phyloP scores from a whole-genome alignment of 1,140 invertebrate genomes.

The Drosophila tristis region DNA sequence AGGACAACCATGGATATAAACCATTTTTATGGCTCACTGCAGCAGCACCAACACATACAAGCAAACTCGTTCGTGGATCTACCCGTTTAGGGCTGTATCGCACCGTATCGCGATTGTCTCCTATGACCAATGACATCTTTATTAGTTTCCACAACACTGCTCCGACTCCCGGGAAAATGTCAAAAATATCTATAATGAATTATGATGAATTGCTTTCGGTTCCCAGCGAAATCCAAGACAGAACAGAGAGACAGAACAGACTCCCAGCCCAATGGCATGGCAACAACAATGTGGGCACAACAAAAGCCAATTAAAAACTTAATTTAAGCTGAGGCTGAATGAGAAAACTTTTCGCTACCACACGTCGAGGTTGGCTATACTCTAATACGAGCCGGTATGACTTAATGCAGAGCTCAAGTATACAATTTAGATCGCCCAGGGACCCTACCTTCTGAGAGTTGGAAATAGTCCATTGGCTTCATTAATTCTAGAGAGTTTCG shows the following conservation, averaged over 20 bases:
- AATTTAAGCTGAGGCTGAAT: conserved; percentile 42
- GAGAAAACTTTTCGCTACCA: conserved; percentile 1
- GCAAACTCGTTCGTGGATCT: conserved; percentile 14
- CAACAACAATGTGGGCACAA: conserved; percentile 37
- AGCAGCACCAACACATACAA: too few relatives aligned
- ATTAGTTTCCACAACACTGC: conserved; percentile 82
- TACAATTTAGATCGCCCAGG: background rate
- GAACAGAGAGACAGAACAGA: conserved; percentile 20
- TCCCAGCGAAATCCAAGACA: conserved; percentile 23
- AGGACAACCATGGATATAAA: conserved; percentile 51
- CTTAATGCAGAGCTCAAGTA: background rate
- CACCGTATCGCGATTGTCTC: conserved; percentile 53
- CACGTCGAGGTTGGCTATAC: conserved; percentile 9
- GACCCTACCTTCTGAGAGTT: too few relatives aligned
- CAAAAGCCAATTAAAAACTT: conserved; percentile 76
- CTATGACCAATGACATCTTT: conserved; percentile 78
- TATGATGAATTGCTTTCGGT: conserved; percentile 71
- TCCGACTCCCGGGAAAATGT: conserved; percentile 60
- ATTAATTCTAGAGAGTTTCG: too few relatives aligned
- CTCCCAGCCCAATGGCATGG: conserved; percentile 18
- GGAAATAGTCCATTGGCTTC: too few relatives aligned
- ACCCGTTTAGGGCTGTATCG: conserved; percentile 33
- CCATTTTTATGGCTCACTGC: conserved; percentile 61
- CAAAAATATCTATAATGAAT: conserved; percentile 78
- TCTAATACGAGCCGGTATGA: background rate